phyloP scores from a whole-genome alignment of 1,140 invertebrate species.

The Drosophila bocqueti region DNA sequence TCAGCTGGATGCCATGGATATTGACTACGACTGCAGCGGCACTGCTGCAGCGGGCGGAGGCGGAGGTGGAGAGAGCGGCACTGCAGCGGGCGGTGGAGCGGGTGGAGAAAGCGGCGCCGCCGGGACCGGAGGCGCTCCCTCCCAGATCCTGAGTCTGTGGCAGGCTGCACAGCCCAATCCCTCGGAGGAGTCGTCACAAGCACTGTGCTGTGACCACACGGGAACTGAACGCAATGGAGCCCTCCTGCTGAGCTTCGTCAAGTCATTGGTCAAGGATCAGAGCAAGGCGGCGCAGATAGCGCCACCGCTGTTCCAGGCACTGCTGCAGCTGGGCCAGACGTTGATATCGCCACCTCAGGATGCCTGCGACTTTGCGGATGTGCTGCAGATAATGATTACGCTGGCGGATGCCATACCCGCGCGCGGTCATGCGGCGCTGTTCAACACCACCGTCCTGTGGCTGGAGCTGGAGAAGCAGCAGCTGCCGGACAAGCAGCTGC shows the following conservation, averaged over 20 bases:
- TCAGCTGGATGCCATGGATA: slow-evolving; percentile 84
- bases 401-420: slow-evolving; percentile 93
- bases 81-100: slow-evolving; percentile 16
- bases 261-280: slow-evolving; percentile 91
- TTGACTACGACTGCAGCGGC: slow-evolving; percentile 73
- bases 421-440: slow-evolving; percentile 91
- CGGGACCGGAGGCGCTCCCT: slow-evolving; percentile 17
- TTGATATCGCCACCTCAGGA: slow-evolving; percentile 89
- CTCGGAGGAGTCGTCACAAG: slow-evolving; percentile 72
- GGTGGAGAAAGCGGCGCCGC: slow-evolving; percentile 22
- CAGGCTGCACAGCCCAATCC: slow-evolving; percentile 63
- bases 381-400: slow-evolving; percentile 92
- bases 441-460: slow-evolving; percentile 93
- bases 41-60: slow-evolving; percentile 15
- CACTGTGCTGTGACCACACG: slow-evolving; percentile 55
- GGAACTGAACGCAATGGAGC: slow-evolving; percentile 89
- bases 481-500: slow-evolving; percentile 86
- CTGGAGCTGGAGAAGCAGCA: slow-evolving; percentile 89
- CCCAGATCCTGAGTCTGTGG: slow-evolving; percentile 79
- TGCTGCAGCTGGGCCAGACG: slow-evolving; percentile 91
- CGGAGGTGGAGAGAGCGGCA: slow-evolving; percentile 25
- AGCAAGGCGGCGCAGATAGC: slow-evolving; percentile 84
- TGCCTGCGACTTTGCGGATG: slow-evolving; percentile 91
- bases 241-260: slow-evolving; percentile 90
- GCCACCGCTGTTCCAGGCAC: slow-evolving; percentile 88